Evolutionary conservation across 1,140 invertebrate genomes (phyloP), one percentile per base, ranked within the genome.

Genomic region (Argopecten irradians): DNA sequence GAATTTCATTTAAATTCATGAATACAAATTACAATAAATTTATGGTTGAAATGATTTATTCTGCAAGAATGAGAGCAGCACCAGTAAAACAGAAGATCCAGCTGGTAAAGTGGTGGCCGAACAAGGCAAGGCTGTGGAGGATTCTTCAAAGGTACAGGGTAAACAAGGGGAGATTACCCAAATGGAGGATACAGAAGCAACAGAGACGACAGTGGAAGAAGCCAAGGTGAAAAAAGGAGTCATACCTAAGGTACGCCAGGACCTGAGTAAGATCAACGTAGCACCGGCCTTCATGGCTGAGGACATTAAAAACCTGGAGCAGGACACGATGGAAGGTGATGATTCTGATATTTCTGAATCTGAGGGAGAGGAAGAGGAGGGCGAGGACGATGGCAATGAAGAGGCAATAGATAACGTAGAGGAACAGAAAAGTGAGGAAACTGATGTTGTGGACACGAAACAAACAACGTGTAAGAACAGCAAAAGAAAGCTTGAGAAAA

Each of bases 271-370:
- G 87, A 93, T 94, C 14, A 83, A 89, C 11, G 94, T 94, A 9
- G 93, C 93, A 36, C 92, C 93, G n/a, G 83, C 91, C 36, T 94
- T 93, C 87, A 88, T 82, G 32, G 93, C 87, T 34, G 92, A 93
- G 13, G 94, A 95, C 91, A 90, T 94, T 0, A 87, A 91, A 82
- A 71, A 90, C 33, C 36, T 93, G 39, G 55, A 71, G 28, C 55
- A 28, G 55, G 55, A 71, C n/a, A 71, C 22, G 16, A 34, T 87
- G 19, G 16, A 84, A 43, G 85, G 86, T 33, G 84, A 91, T 34
- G 84, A 46, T 85, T 36, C 41, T 34, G 83, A 90, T 83, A 89
- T 88, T 71, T 86, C 85, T n/a, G 90, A 41, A 19, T 2, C 84
- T 11, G 39, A 89, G 33, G 36, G 83, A 7, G 82, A 87, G 9